Evolutionary conservation across 2,888 invertebrate species (phyloP).

Genomic region (Euzophera pinguis): DNA sequence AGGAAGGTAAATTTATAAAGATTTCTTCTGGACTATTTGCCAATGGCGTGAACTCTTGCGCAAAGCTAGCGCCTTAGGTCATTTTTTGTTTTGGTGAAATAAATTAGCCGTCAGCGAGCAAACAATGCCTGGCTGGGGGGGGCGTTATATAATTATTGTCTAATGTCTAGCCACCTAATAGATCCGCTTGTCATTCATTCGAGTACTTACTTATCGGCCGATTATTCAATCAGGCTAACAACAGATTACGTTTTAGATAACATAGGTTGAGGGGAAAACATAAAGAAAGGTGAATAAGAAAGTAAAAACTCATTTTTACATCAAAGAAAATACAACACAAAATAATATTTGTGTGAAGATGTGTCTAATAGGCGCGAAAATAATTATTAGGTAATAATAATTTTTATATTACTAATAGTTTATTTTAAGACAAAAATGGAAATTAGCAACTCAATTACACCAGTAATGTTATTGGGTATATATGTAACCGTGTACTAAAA

Average conservation of each 20-base stretch:
- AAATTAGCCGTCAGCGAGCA: conserved; percentile 1
- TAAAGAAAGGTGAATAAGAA: not conserved
- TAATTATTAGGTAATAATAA: too few species aligned
- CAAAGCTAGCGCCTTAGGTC: not conserved
- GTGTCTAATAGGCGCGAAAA: too few species aligned
- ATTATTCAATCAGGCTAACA: conserved; percentile 8
- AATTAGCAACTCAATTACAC: too few species aligned
- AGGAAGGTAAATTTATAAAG: too few species aligned
- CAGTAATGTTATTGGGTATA: too few species aligned
- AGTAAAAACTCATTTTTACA: too few species aligned
- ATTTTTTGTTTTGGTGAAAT: conserved; percentile 5
- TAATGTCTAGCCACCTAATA: not conserved
- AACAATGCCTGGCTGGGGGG: not conserved
- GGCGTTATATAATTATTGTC: conserved; percentile 4
- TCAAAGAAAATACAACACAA: too few species aligned
- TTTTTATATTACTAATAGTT: too few species aligned
- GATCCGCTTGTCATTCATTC: conserved; percentile 7
- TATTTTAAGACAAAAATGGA: too few species aligned
- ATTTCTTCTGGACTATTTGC: too few species aligned
- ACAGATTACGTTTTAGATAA: not conserved
- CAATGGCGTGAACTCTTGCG: not conserved
- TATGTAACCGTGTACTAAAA: too few species aligned
- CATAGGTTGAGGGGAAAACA: not conserved
- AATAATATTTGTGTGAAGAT: too few species aligned
- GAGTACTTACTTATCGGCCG: conserved; percentile 3